Evolutionary conservation across 2,113 vertebrate genomes (phyloP).

Genomic region (Sisor rabdophorus): DNA sequence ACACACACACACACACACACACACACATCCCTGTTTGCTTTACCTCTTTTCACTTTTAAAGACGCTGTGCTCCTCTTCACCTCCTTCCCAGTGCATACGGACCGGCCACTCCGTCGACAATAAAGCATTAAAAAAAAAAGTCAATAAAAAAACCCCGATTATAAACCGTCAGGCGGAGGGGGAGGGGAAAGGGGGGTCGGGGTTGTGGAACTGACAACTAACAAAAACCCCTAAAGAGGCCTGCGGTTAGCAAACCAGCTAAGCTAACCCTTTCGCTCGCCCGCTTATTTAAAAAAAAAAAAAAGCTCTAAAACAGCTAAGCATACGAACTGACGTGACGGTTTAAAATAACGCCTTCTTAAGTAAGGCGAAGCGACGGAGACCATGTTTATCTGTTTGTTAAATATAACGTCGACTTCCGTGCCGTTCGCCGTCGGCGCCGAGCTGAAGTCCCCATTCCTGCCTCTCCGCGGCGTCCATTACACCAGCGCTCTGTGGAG

Average conservation of each 20-base stretch:
- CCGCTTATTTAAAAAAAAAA: conserved; percentile 38
- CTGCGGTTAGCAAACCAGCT: conserved; percentile 23
- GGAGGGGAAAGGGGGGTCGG: background rate
- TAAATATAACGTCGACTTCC: conserved; percentile 40
- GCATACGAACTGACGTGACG: background rate
- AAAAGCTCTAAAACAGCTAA: background rate
- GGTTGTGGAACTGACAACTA: conserved; percentile 45
- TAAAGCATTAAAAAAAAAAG: background rate
- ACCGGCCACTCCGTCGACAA: conserved; percentile 12
- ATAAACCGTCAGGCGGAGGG: conserved; percentile 8
- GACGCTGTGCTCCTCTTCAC: background rate
- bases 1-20: background rate
- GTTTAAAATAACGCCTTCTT: background rate
- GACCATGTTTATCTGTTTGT: conserved; percentile 17
- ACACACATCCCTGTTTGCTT: background rate
- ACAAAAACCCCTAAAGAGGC: conserved; percentile 33
- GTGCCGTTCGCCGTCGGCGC: conserved; percentile 54
- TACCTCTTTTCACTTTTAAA: conserved; percentile 28
- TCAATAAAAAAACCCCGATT: background rate
- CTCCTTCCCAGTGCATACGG: conserved; percentile 9
- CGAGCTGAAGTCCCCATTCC: conserved; percentile 73
- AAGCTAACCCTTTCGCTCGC: conserved; percentile 23
- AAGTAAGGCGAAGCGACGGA: background rate
- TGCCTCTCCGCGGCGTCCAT: conserved; percentile 64
- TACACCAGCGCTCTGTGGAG: conserved; percentile 12